phyloP scores from a whole-genome alignment of 2,797 vertebrate genomes.

The Delichon dasypus region DNA sequence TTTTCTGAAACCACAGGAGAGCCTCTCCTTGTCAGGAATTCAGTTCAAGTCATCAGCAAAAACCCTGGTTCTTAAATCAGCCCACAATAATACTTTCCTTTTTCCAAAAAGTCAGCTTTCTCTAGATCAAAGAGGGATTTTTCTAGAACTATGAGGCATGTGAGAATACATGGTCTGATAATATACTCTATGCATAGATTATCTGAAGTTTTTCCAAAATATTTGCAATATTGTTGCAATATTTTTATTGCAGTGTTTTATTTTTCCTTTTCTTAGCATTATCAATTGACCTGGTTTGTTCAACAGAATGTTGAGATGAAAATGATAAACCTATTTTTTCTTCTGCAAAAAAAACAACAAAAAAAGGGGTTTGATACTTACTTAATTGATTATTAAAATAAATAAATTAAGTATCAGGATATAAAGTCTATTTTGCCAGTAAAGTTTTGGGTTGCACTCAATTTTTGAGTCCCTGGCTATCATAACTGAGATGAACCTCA shows the following conservation, averaged over 20 bases:
- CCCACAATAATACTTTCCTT: neutral
- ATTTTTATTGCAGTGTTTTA: neutral
- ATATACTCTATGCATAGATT: neutral
- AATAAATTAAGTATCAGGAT: neutral
- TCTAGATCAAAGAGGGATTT: neutral
- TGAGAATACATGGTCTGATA: neutral
- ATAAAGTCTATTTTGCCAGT: neutral
- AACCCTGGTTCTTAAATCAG: neutral
- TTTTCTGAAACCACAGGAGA: neutral
- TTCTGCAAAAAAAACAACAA: neutral
- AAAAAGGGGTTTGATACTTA: accelerated
- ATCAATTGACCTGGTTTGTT: neutral
- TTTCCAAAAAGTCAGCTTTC: neutral
- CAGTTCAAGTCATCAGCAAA: neutral
- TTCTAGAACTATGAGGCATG: neutral
- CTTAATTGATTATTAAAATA: neutral
- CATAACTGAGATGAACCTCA: neutral
- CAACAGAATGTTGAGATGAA: neutral
- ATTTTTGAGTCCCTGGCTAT: neutral
- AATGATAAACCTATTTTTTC: neutral
- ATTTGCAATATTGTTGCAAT: neutral
- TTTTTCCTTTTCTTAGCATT: neutral
- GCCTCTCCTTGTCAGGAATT: neutral
- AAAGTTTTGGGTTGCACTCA: neutral
- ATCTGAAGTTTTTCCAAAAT: neutral